Evolutionary conservation across 2,797 vertebrate species (phyloP), one percentile per base, ranked within the genome.

Genomic region (Craterocephalus amniculus): DNA sequence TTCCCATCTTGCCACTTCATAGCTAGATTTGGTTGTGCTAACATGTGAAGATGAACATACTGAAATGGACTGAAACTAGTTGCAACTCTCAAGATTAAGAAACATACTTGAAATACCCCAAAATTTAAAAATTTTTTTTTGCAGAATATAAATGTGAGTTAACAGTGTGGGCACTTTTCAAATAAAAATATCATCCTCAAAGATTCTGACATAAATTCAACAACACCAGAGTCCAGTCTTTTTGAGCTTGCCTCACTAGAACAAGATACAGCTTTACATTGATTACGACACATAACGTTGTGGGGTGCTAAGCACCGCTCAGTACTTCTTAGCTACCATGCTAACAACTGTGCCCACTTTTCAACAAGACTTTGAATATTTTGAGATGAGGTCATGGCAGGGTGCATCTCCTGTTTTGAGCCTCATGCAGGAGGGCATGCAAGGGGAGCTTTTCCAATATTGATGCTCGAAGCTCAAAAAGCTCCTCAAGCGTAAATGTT

Each of bases 401-500:
- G 76, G 84, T 75, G 79, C 67, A 26, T 67, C 70, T 84, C 58
- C 74, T 79, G 38, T 77, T 77, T 54, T 58, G 69, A 84, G 76
- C 75, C 78, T 64, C 69, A 84, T 83, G 87, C 88, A 83, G 80
- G 65, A 74, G 75, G 70, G 56, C 71, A 70, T 60, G 49, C 31
- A 31, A 60, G 62, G 72, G 60, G 49, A 27, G 67, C 48, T 88
- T 74, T 77, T 81, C 89, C 73, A 84, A 88, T 84, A 86, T 86
- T 68, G 51, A 82, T 79, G 72, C 73, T 88, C 52, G 16, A 8
- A 78, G 83, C 85, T 78, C 57, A 6, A 71, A 89, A 74, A 77
- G 71, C 85, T 84, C 70, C 78, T 84, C 67, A 58, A 72, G 81
- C 40, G 59, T 79, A 86, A 88, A 90, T 89, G 78, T 89, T 81